These are phyloP conservation scores for Crypturellus undulatus DNA, from an alignment of 2,113 vertebrate genomes.

Conservation along the genomic window DNA sequence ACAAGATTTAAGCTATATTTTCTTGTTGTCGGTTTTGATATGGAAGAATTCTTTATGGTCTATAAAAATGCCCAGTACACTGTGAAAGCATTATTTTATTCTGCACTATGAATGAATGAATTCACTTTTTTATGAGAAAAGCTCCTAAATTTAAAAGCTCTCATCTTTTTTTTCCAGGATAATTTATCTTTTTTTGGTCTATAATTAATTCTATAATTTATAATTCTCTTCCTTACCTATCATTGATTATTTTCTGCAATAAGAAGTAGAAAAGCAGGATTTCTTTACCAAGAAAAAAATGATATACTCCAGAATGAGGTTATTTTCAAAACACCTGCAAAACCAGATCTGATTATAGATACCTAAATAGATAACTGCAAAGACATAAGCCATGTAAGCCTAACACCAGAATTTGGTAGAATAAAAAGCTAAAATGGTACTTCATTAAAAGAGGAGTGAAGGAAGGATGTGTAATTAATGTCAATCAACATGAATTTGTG, in stretches of 20 bases:
- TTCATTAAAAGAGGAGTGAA: background rate
- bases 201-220: background rate
- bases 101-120: background rate
- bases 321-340: background rate
- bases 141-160: background rate
- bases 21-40: background rate
- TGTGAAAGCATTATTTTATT: background rate
- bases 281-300: slow-evolving; percentile 21
- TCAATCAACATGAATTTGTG: background rate
- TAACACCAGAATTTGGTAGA: background rate
- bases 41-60: background rate
- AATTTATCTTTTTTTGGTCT: background rate
- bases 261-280: background rate
- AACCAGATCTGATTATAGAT: background rate
- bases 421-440: background rate
- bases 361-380: background rate
- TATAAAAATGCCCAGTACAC: background rate
- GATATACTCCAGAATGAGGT: background rate
- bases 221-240: background rate
- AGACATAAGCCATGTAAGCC: background rate
- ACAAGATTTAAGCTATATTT: background rate
- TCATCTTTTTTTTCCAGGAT: background rate
- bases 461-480: background rate
- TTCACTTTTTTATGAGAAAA: rapidly evolving
- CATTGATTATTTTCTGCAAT: slow-evolving; percentile 32